Evolutionary conservation across 2,888 invertebrate species (phyloP).

Genomic region (Brachycybe producta): DNA sequence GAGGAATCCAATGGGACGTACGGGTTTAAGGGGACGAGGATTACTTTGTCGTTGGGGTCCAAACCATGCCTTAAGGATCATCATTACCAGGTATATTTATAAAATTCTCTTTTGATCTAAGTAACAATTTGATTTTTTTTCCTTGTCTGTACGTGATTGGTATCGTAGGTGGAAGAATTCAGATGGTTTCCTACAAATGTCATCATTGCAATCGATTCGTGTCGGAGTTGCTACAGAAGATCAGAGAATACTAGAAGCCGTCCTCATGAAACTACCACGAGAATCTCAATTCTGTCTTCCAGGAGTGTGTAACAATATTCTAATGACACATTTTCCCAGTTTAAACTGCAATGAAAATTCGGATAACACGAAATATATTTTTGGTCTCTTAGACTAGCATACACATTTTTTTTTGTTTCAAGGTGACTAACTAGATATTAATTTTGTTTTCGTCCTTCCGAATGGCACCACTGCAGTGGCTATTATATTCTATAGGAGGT

Average conservation of each 20-base stretch:
- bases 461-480: no score
- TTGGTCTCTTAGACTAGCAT: no score
- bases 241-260: conserved; percentile 16
- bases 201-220: conserved; percentile 18
- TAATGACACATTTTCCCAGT: no score
- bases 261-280: conserved; percentile 1
- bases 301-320: no score
- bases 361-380: background rate
- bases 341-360: no score
- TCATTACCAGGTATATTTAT: background rate
- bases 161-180: no score
- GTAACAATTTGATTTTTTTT: background rate
- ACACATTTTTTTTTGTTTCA: no score
- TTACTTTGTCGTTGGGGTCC: background rate
- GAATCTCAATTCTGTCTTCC: conserved; percentile 13
- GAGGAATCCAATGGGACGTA: conserved; percentile 1
- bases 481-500: no score
- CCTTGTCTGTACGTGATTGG: no score
- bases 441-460: no score
- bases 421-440: no score
- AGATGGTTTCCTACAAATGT: background rate
- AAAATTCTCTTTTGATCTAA: background rate
- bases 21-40: background rate
- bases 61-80: background rate
- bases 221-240: conserved; percentile 5